Conservation (phyloP, 2,888 invertebrate species). For the Thecocarcelia acutangulata region DNA sequence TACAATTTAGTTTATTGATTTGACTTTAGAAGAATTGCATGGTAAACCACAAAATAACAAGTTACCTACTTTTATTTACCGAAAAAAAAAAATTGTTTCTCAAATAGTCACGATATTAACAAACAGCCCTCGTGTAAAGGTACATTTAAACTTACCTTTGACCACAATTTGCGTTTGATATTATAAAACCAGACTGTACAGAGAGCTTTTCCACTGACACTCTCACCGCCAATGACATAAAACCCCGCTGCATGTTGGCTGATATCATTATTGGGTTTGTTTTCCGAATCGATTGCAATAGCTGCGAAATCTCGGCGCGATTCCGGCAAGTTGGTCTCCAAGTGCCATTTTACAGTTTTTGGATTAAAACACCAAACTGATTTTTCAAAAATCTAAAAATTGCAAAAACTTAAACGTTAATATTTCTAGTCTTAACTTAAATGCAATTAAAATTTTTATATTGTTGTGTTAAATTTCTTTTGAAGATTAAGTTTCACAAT, state of each 20-base stretch:
- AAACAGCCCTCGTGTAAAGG: no score
- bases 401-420: background rate
- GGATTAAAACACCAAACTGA: constrained; percentile 88
- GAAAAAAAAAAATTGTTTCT: no score
- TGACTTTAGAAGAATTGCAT: no score
- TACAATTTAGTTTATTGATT: no score
- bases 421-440: background rate
- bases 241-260: constrained; percentile 80
- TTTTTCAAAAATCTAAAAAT: constrained; percentile 78
- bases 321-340: constrained; percentile 84
- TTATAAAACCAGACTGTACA: constrained; percentile 73
- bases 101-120: no score
- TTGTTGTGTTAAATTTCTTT: no score
- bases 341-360: constrained; percentile 85
- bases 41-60: no score
- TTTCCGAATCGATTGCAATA: constrained; percentile 83
- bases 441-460: no score
- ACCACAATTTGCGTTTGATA: constrained; percentile 71
- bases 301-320: constrained; percentile 87
- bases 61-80: no score
- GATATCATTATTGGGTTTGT: constrained; percentile 29
- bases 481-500: no score
- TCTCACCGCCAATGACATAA: constrained; percentile 88
- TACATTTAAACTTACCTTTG: constrained; percentile 67
- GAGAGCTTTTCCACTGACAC: constrained; percentile 82